Percentiles rank a stretch among this genome's conserved stretches.
Conservation (phyloP, 2,888 invertebrate species). For the Rhagonycha lutea region DNA sequence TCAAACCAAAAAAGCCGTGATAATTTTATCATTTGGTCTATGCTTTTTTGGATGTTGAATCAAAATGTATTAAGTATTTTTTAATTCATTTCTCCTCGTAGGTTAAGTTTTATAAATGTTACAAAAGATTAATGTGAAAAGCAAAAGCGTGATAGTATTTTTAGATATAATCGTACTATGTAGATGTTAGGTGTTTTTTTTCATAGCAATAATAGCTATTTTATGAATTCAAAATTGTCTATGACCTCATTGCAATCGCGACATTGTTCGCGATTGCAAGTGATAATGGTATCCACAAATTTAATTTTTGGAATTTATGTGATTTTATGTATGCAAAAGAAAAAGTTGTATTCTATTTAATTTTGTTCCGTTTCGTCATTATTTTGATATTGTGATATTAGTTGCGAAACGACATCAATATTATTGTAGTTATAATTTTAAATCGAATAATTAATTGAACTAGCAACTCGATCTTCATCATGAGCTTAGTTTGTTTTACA, state of each 20-base stretch:
- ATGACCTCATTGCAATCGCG: neutral
- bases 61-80: neutral
- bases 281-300: neutral
- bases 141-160: slow-evolving; percentile 33
- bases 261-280: neutral
- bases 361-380: slow-evolving; percentile 1
- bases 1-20: neutral
- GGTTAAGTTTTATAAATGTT: slow-evolving; percentile 21
- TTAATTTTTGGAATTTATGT: neutral
- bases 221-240: neutral
- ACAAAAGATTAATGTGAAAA: slow-evolving; percentile 30
- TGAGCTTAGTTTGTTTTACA: slow-evolving; percentile 14
- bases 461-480: slow-evolving; percentile 18
- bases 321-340: neutral
- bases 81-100: slow-evolving; percentile 26
- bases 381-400: slow-evolving; percentile 27
- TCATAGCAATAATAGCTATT: slow-evolving; percentile 17
- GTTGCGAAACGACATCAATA: slow-evolving; percentile 19
- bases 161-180: slow-evolving; percentile 25
- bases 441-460: slow-evolving; percentile 18
- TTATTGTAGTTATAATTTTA: slow-evolving; percentile 2
- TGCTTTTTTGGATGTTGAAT: neutral
- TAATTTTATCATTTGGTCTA: neutral
- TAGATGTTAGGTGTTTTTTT: slow-evolving; percentile 25
- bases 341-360: neutral